Evolutionary conservation across 2,113 vertebrate species (phyloP).

Genomic region (Alligator sinensis): DNA sequence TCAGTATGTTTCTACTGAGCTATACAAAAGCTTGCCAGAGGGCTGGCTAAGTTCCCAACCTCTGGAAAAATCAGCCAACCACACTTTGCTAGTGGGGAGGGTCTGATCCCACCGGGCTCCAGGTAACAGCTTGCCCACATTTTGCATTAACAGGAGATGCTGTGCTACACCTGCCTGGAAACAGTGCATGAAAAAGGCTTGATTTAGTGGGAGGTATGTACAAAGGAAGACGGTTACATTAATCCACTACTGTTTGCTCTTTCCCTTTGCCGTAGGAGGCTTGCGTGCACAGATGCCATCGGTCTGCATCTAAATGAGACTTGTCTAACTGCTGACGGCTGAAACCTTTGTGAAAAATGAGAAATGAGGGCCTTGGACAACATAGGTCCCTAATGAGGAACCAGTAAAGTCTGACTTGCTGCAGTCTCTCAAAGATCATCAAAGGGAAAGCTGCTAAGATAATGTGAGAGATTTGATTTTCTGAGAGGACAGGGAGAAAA

Average conservation of each 20-base stretch:
- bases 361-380: rapidly evolving
- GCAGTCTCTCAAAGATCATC: not conserved
- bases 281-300: not conserved
- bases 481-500: not conserved
- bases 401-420: not conserved
- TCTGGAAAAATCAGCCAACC: not conserved
- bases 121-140: not conserved
- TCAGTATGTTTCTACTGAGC: too few relatives aligned
- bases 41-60: not conserved
- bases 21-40: not conserved
- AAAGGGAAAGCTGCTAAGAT: not conserved
- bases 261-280: not conserved
- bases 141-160: not conserved
- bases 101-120: not conserved
- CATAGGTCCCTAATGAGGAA: not conserved
- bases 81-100: not conserved
- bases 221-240: not conserved
- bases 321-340: not conserved
- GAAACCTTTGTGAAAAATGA: not conserved
- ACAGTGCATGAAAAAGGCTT: not conserved
- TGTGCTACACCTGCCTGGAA: not conserved
- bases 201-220: not conserved
- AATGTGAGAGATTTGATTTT: not conserved
- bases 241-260: not conserved
- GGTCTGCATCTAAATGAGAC: not conserved